phyloP scores from a whole-genome alignment of 2,113 vertebrate genomes.

The Galemys pyrenaicus region DNA sequence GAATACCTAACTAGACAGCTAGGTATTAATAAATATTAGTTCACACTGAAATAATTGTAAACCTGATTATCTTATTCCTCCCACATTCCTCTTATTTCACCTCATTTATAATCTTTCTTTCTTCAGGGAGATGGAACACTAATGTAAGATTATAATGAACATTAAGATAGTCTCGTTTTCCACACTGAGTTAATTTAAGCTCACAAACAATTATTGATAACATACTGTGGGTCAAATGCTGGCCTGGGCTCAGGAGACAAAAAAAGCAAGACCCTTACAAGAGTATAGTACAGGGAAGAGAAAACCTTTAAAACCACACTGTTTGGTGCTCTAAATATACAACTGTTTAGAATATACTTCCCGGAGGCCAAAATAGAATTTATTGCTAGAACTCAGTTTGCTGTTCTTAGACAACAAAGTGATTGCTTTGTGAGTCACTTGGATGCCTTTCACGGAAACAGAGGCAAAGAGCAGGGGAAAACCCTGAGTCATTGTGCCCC shows the following conservation, averaged over 20 bases:
- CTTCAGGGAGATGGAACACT: conserved; percentile 37
- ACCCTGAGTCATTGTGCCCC: neutral
- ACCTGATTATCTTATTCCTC: conserved; percentile 34
- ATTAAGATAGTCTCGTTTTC: conserved; percentile 50
- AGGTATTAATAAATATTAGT: conserved; percentile 32
- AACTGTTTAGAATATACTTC: neutral
- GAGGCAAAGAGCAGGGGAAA: neutral
- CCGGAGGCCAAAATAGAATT: neutral
- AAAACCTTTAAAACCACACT: neutral
- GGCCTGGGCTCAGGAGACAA: neutral
- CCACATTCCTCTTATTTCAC: neutral
- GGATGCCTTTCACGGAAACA: neutral
- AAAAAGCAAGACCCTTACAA: neutral
- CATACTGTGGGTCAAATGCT: neutral
- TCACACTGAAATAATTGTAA: neutral
- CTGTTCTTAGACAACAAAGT: neutral
- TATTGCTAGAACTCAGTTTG: neutral
- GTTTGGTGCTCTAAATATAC: neutral
- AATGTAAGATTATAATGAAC: conserved; percentile 55
- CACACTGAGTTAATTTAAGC: conserved; percentile 40
- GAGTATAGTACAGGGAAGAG: neutral
- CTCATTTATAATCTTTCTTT: conserved; percentile 33
- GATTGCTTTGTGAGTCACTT: conserved; percentile 33
- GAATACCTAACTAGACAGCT: no score
- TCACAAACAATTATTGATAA: conserved; percentile 8